A percentile compares a stretch with the other conserved stretches of the same genome.
These are phyloP conservation scores for Myotis vivesi DNA, from an alignment of 2,797 vertebrate species.

Conservation along the genomic window DNA sequence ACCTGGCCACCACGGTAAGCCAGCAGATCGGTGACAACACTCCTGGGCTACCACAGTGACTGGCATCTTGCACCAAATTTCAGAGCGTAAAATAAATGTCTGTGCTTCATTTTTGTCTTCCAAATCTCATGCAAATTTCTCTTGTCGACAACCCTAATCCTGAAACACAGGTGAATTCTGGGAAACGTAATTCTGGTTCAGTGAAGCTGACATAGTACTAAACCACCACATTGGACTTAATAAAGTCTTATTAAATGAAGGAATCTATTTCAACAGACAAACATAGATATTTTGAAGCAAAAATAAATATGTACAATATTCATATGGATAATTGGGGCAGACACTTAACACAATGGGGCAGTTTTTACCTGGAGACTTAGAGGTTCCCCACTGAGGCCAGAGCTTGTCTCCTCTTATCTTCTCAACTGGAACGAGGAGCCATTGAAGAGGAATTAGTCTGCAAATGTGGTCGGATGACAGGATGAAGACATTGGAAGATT, in stretches of 20 bases:
- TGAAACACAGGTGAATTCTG: background rate
- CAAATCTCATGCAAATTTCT: background rate
- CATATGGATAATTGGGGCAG: background rate
- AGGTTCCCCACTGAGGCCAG: background rate
- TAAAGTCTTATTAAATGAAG: background rate
- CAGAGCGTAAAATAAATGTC: background rate
- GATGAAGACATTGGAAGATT: background rate
- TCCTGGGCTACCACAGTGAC: fast-evolving
- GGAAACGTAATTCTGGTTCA: background rate
- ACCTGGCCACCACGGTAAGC: background rate
- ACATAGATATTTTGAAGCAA: background rate
- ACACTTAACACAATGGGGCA: background rate
- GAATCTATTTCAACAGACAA: background rate
- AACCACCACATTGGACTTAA: background rate
- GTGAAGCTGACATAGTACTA: background rate
- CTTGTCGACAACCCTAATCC: background rate
- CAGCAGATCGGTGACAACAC: background rate
- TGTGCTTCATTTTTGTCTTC: background rate
- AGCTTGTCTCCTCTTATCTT: background rate
- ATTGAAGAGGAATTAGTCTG: background rate
- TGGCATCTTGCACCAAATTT: background rate
- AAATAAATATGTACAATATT: background rate
- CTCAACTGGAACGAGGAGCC: background rate
- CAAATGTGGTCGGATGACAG: background rate
- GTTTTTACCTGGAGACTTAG: background rate